Conservation (phyloP, 2,797 vertebrate species). For the Ambastaia sidthimunki region DNA sequence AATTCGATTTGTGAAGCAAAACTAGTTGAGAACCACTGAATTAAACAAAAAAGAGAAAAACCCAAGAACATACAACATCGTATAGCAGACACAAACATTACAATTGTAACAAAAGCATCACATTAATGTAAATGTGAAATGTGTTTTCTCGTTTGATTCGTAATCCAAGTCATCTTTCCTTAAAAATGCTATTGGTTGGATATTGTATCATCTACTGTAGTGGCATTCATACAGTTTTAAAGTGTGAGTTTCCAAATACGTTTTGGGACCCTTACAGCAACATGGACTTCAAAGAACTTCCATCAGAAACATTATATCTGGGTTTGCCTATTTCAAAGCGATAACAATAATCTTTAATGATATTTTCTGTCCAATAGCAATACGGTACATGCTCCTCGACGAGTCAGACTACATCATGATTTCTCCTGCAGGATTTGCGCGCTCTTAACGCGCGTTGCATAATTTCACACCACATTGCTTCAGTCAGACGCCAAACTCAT, state of each 20-base stretch:
- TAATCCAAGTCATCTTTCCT: not conserved
- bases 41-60: too few relatives aligned
- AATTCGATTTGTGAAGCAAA: too few relatives aligned
- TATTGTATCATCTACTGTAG: not conserved
- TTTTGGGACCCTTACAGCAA: not conserved
- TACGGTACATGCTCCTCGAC: not conserved
- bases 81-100: not conserved
- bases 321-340: not conserved
- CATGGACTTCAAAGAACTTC: not conserved
- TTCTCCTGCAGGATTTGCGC: not conserved
- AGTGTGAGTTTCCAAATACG: not conserved
- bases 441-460: slow-evolving; percentile 26
- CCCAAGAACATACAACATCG: too few relatives aligned
- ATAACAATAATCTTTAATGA: not conserved
- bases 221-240: not conserved
- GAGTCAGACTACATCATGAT: not conserved
- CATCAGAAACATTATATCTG: not conserved
- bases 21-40: too few relatives aligned
- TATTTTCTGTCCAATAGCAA: not conserved
- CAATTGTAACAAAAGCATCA: not conserved
- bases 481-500: slow-evolving; percentile 41
- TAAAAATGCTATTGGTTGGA: not conserved
- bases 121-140: not conserved
- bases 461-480: slow-evolving; percentile 33
- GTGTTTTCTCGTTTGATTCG: not conserved